Evolutionary conservation across 2,888 invertebrate species (phyloP), one percentile per base, ranked within the genome.

Genomic region (Eurytoma californica): DNA sequence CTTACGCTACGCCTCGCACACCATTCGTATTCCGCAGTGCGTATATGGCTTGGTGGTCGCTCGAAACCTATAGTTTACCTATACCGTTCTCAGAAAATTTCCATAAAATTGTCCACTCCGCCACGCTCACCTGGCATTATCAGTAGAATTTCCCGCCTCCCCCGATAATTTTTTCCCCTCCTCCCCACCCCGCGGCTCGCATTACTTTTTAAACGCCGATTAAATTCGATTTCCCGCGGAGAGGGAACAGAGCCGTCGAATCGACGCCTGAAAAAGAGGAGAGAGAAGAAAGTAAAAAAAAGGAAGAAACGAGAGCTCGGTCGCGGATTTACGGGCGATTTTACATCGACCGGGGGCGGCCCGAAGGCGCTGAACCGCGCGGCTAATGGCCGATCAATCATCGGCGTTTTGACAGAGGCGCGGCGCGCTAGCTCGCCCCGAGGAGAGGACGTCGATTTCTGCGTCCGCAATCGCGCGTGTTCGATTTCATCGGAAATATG

Each of bases 311-410:
- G 55, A 58, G 60, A 61, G 72, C 20, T n/a, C 28, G 24, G 24
- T 24, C 24, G 39, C 82, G 82, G 73, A 86, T 86, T 86, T 85
- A 85, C 82, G 84, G 39, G 83, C 83, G 82, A 82, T 86, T 86
- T 86, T 84, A 86, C 84, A 84, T 80, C 82, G 74, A 68, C 82
- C 82, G 78, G 82, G 83, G 79, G 79, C 70, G 51, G 80, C 72
- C 24, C 47, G 51, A 83, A 86, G 86, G 83, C 84, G 83, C 83
- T 79, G 84, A 86, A 84, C 83, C 82, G 80, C 78, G 77, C 68
- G 82, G 75, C 84, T 85, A 86, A 87, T 86, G 85, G 85, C 82
- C 87, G 86, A 88, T 88, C 85, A 84, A 88, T 88, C 88, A 88
- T 86, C 79, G 82, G 81, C 85, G 87, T 87, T 88, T 87, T 88